Percentiles rank a stretch among this genome's conserved stretches.
Conservation (phyloP, 1,140 invertebrate species). For the Ceratitis capitata region DNA sequence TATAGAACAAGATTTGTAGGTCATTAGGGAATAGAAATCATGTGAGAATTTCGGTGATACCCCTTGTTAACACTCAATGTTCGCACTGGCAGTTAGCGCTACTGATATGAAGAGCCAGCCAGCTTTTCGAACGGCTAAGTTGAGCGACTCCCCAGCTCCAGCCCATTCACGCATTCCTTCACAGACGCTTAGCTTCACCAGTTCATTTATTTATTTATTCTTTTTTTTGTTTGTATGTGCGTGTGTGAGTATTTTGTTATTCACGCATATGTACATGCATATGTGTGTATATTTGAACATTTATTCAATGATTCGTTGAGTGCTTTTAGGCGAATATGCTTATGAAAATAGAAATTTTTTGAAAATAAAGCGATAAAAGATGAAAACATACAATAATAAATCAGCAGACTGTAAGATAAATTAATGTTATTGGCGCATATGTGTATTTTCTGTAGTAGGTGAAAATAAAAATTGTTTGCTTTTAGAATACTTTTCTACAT, state of each 20-base stretch:
- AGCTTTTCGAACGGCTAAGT: background rate
- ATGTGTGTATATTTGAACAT: too few species aligned
- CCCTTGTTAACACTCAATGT: background rate
- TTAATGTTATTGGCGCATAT: background rate
- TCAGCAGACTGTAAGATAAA: slow-evolving; percentile 24
- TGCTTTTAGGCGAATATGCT: slow-evolving; percentile 11
- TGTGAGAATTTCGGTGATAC: slow-evolving; percentile 8
- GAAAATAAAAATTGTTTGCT: too few species aligned
- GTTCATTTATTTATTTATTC: slow-evolving; percentile 1
- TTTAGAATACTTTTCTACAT: too few species aligned
- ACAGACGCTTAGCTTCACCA: background rate
- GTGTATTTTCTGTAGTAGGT: background rate
- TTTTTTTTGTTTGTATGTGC: too few species aligned
- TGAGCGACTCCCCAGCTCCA: background rate
- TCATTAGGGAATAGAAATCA: slow-evolving; percentile 32
- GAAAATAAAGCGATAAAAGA: background rate
- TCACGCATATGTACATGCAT: too few species aligned
- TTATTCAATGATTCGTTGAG: background rate
- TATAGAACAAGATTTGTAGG: slow-evolving; percentile 6
- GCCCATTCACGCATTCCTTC: background rate
- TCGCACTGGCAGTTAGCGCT: background rate
- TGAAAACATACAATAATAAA: background rate
- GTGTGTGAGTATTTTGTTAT: background rate
- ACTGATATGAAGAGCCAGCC: background rate
- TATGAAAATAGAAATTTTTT: background rate